Conservation (phyloP, 2,113 vertebrate genomes). For the Talpa occidentalis region DNA sequence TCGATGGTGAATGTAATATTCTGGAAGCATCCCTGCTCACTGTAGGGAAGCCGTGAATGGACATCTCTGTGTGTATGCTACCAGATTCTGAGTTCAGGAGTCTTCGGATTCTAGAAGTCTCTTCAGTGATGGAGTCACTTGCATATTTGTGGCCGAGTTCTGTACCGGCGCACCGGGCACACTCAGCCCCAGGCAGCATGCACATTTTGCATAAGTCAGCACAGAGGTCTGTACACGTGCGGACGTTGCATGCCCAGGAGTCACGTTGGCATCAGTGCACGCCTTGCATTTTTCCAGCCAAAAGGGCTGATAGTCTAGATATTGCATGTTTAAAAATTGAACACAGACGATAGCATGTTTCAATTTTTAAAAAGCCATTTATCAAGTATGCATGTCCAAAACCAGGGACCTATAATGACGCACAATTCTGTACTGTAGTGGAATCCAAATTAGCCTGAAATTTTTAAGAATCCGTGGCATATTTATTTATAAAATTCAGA, state of each 20-base stretch:
- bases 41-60: not conserved
- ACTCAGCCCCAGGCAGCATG: conserved; percentile 70
- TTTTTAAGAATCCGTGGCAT: not conserved
- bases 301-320: conserved; percentile 80
- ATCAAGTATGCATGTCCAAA: conserved; percentile 83
- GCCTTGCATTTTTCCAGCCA: conserved; percentile 83
- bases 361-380: conserved; percentile 79
- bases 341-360: conserved; percentile 84
- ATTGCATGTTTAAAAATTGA: conserved; percentile 87
- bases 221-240: conserved; percentile 73
- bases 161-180: conserved; percentile 67
- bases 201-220: conserved; percentile 27
- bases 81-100: not conserved
- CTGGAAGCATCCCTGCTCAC: not conserved
- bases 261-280: conserved; percentile 84
- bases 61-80: not conserved
- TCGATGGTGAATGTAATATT: not conserved
- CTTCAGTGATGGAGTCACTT: not conserved
- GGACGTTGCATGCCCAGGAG: conserved; percentile 84
- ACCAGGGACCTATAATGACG: conserved; percentile 51
- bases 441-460: not conserved
- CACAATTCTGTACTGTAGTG: not conserved
- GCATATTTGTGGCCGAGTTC: conserved; percentile 40
- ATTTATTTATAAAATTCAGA: not conserved
- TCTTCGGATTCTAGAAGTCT: conserved; percentile 11